A percentile compares a stretch with the other conserved stretches of the same genome.
Evolutionary conservation across 2,113 vertebrate species (phyloP).

Genomic region (Aptenodytes patagonicus): DNA sequence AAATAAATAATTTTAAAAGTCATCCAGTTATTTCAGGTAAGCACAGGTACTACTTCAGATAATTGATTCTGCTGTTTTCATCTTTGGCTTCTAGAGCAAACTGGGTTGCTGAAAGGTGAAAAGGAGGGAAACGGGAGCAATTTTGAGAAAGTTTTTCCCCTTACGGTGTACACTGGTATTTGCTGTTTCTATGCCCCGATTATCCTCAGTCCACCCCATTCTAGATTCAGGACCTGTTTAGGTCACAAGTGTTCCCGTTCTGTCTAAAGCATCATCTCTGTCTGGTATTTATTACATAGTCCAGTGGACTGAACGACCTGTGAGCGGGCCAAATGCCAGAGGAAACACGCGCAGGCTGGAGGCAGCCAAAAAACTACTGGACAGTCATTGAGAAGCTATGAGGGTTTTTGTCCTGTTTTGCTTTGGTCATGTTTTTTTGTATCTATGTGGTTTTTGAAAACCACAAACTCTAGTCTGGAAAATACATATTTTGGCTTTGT

Average conservation of each 20-base stretch:
- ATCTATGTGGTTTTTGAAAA: background rate
- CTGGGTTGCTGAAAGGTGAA: background rate
- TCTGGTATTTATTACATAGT: slow-evolving; percentile 41
- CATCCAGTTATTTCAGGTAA: background rate
- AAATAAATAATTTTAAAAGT: background rate
- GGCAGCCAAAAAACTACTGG: slow-evolving; percentile 36
- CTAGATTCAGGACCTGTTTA: slow-evolving; percentile 4
- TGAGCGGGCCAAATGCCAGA: slow-evolving; percentile 24
- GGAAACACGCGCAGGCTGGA: slow-evolving; percentile 17
- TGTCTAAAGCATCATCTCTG: slow-evolving; percentile 47
- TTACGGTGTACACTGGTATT: background rate
- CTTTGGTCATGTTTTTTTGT: background rate
- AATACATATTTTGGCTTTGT: background rate
- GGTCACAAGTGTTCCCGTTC: slow-evolving; percentile 39
- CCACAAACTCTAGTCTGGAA: background rate
- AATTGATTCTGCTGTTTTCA: background rate
- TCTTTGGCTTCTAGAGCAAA: background rate
- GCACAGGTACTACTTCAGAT: background rate
- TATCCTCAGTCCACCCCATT: slow-evolving; percentile 38
- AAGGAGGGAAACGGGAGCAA: background rate
- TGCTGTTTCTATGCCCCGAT: background rate
- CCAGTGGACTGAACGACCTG: slow-evolving; percentile 41
- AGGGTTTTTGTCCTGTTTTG: background rate
- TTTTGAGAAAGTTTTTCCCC: background rate
- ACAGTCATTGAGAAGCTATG: slow-evolving; percentile 10